Percentiles rank a stretch among this genome's conserved stretches.
Conservation (phyloP, 2,888 invertebrate genomes). For the Phyllotreta cruciferae region DNA sequence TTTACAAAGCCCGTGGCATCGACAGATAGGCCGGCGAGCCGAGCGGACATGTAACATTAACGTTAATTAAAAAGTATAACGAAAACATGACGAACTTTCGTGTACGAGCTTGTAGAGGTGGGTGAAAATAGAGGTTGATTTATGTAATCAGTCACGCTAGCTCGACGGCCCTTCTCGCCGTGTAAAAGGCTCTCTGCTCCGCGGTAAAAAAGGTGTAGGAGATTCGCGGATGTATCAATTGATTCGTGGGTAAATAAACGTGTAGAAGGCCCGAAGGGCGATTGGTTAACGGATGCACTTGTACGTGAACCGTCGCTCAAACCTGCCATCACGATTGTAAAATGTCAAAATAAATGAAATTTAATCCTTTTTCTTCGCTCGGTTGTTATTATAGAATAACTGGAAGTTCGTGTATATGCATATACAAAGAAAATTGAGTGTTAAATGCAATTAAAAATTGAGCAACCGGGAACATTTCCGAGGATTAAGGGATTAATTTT, state of each 20-base stretch:
- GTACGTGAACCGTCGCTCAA: slow-evolving; percentile 21
- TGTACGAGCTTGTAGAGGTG: slow-evolving; percentile 45
- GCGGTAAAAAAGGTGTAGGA: too few relatives aligned
- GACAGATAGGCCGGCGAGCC: slow-evolving; percentile 11
- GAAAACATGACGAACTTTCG: slow-evolving; percentile 44
- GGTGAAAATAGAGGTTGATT: slow-evolving; percentile 54
- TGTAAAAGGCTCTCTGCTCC: slow-evolving; percentile 41
- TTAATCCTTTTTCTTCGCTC: slow-evolving; percentile 13
- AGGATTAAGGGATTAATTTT: too few relatives aligned
- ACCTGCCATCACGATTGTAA: slow-evolving; percentile 24
- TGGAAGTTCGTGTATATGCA: too few relatives aligned
- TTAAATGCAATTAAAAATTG: too few relatives aligned
- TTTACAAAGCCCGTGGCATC: slow-evolving; percentile 10
- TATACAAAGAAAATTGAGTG: too few relatives aligned
- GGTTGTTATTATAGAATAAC: too few relatives aligned
- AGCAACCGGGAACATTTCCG: too few relatives aligned
- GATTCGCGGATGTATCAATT: too few relatives aligned
- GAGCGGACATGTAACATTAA: slow-evolving; percentile 37
- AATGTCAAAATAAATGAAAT: slow-evolving; percentile 32
- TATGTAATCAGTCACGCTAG: slow-evolving; percentile 55
- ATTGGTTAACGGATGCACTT: slow-evolving; percentile 28
- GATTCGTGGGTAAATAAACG: background rate
- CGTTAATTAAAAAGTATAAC: slow-evolving; percentile 43
- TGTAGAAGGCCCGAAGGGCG: slow-evolving; percentile 10
- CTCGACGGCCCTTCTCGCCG: slow-evolving; percentile 46